Percentiles rank a stretch among this genome's conserved stretches.
These are phyloP conservation scores for Nerophis ophidion DNA, from an alignment of 2,113 vertebrate species.

Conservation along the genomic window DNA sequence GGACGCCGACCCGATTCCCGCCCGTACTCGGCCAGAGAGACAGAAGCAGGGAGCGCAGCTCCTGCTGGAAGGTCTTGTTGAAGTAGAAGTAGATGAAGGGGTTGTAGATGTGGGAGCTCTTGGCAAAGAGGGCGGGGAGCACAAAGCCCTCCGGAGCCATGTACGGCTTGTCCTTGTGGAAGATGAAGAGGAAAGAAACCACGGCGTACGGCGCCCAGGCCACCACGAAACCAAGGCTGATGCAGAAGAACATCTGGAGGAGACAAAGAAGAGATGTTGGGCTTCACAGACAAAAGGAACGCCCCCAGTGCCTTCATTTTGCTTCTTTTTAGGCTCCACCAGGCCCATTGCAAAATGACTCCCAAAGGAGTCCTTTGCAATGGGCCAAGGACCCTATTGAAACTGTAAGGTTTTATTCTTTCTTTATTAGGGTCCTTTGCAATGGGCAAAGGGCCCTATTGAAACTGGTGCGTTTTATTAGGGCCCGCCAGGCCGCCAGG, in stretches of 20 bases:
- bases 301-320: too few relatives aligned
- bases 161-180: conserved; percentile 45
- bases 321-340: too few relatives aligned
- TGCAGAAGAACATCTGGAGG: conserved; percentile 69
- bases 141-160: conserved; percentile 60
- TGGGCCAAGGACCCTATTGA: too few relatives aligned
- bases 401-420: too few relatives aligned
- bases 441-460: too few relatives aligned
- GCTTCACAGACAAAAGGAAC: neutral
- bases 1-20: conserved; percentile 40
- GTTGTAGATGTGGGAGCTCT: conserved; percentile 71
- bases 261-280: neutral
- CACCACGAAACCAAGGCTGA: conserved; percentile 61
- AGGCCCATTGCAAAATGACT: too few relatives aligned
- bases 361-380: too few relatives aligned
- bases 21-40: conserved; percentile 19
- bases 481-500: too few relatives aligned
- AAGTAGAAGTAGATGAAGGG: conserved; percentile 73
- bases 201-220: conserved; percentile 62
- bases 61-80: conserved; percentile 58
- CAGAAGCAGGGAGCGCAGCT: conserved; percentile 40
- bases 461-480: too few relatives aligned
- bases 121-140: conserved; percentile 64
- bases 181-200: conserved; percentile 66
- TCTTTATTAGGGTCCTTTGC: too few relatives aligned